Evolutionary conservation across 2,113 vertebrate genomes (phyloP).

Genomic region (Heterocephalus glaber): DNA sequence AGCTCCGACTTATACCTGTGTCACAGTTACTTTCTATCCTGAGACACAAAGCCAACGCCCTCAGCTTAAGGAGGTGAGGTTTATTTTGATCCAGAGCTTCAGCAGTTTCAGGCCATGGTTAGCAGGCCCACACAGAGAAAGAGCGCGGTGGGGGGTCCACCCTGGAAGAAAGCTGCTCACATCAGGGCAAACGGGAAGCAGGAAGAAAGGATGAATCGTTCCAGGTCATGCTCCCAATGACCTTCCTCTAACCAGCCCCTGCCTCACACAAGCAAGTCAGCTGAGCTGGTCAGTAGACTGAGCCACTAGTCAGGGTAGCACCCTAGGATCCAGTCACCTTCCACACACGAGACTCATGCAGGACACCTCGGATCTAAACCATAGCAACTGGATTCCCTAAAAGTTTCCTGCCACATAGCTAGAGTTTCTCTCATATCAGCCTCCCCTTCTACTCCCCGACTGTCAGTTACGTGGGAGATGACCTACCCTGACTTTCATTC

Average conservation of each 20-base stretch:
- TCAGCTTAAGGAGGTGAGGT: neutral
- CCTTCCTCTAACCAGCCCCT: neutral
- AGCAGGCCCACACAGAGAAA: neutral
- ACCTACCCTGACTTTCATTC: neutral
- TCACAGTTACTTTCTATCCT: neutral
- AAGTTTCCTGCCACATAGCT: neutral
- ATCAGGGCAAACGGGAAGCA: neutral
- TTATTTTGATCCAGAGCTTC: neutral
- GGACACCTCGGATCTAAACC: neutral
- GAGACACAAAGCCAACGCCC: neutral
- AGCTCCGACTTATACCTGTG: neutral
- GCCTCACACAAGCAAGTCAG: neutral
- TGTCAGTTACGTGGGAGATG: neutral
- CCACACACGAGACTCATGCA: neutral
- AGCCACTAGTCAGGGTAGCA: neutral
- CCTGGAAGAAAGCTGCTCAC: neutral
- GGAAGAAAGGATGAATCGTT: neutral
- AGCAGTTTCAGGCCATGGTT: neutral
- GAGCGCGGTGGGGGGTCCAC: neutral
- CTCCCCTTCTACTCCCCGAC: rapidly evolving
- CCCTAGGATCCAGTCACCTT: neutral
- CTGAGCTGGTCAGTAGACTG: neutral
- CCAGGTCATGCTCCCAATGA: neutral
- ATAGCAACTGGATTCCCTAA: neutral
- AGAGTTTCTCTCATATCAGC: neutral